A percentile compares a stretch with the other conserved stretches of the same genome.
These are phyloP conservation scores for Coptodon bakossiorum DNA, from an alignment of 2,113 vertebrate species.

Conservation along the genomic window DNA sequence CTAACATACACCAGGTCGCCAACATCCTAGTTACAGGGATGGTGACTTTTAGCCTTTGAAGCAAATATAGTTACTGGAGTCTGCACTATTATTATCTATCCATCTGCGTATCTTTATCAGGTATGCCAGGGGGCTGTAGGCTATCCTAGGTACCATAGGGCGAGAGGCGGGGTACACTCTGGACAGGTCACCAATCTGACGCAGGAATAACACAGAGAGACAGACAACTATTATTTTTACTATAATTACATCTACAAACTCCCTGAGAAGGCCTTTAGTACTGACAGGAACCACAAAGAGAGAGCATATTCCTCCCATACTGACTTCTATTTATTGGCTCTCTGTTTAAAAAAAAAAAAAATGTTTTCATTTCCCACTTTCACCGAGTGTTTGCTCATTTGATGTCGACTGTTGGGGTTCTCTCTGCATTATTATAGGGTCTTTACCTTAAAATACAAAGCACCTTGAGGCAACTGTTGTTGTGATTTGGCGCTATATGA, in stretches of 20 bases:
- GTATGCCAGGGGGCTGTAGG: background rate
- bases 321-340: background rate
- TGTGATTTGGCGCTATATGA: background rate
- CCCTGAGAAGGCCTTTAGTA: background rate
- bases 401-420: background rate
- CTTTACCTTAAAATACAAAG: background rate
- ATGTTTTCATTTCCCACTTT: background rate
- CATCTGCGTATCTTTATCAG: background rate
- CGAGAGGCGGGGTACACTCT: background rate
- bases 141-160: background rate
- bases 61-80: background rate
- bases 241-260: background rate
- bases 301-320: background rate
- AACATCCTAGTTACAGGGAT: background rate
- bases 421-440: background rate
- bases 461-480: background rate
- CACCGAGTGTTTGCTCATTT: background rate
- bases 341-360: background rate
- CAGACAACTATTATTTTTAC: background rate
- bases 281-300: background rate
- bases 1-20: background rate
- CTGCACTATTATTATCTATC: background rate
- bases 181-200: background rate
- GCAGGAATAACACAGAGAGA: background rate
- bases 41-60: background rate